Evolutionary conservation across 2,888 invertebrate genomes (phyloP), one percentile per base, ranked within the genome.

Genomic region (Hypselothyrea guttata): DNA sequence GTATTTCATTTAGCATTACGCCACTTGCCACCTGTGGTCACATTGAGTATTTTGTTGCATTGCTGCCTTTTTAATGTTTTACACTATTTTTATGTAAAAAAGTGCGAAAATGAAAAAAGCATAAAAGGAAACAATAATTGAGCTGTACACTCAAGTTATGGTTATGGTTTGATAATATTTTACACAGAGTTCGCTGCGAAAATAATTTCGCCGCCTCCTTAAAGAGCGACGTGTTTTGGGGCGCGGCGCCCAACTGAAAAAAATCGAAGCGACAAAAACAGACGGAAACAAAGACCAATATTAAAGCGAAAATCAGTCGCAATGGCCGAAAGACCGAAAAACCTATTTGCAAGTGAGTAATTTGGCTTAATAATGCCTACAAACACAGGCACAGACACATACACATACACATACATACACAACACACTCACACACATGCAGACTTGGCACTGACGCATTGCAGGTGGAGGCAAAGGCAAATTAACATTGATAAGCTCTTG

Each of bases 261-360:
- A n/a, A n/a, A n/a, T n/a, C n/a, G n/a, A n/a, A n/a, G n/a, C n/a
- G 42, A 56, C 34, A 31, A 48, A 47, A 63, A 54, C 28, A n/a
- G 51, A 54, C 59, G 42, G 41, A 45, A 37, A 69, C 42, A 67
- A 48, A 65, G 55, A 58, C 42, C 31, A 42, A 48, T 45, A 60
- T 35, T 48, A 37, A 72, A 66, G 66, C 18, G 31, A 48, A 31
- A 61, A 48, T 31, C 12, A 35, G 13, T 31, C 28, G 73, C 49
- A 72, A 89, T 89, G 89, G 88, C 89, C 59, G 89, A 89, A 79
- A 88, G 90, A 72, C 89, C 90, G 54, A 89, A 87, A 67, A 89
- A 88, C 85, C 86, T 89, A 55, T 87, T 88, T 69, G 79, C 86
- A 56, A 87, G 88, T 89, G 74, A 85, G 81, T 78, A 78, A 64